These are phyloP conservation scores for Sciurus vulgaris DNA, from an alignment of 2,797 vertebrate genomes.

Conservation along the genomic window DNA sequence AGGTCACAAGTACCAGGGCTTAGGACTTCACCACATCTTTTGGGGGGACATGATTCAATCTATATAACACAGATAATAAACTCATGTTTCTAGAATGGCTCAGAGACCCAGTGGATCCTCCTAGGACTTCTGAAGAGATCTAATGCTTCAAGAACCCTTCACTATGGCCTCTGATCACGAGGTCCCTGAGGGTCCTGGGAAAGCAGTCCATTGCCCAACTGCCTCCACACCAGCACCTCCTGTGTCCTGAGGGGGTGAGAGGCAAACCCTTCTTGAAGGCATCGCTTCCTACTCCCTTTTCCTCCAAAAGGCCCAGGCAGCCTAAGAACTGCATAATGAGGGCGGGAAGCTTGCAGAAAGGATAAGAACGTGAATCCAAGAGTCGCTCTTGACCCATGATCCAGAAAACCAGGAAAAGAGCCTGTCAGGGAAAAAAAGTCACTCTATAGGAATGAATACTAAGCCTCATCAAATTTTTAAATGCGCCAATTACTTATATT, in stretches of 20 bases:
- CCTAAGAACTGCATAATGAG: background rate
- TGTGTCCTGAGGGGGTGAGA: background rate
- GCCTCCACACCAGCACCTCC: fast-evolving
- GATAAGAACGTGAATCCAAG: background rate
- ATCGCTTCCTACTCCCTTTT: background rate
- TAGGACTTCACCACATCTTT: background rate
- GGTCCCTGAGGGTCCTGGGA: background rate
- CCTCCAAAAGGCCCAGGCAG: background rate
- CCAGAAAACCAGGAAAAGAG: background rate
- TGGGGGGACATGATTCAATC: background rate
- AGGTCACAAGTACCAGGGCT: background rate
- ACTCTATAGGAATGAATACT: background rate
- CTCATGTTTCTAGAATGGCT: background rate
- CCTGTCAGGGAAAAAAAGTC: background rate
- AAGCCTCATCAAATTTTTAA: background rate
- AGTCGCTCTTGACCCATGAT: background rate
- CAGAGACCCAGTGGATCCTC: background rate
- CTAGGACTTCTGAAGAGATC: background rate
- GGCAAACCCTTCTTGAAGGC: background rate
- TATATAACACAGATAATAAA: background rate
- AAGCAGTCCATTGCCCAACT: background rate
- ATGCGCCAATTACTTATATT: background rate
- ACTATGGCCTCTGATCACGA: fast-evolving
- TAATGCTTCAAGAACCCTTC: background rate
- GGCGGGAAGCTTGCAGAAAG: background rate